Evolutionary conservation across 2,888 invertebrate genomes (phyloP), one percentile per base, ranked within the genome.

Genomic region (Marasmarcha lunaedactyla): DNA sequence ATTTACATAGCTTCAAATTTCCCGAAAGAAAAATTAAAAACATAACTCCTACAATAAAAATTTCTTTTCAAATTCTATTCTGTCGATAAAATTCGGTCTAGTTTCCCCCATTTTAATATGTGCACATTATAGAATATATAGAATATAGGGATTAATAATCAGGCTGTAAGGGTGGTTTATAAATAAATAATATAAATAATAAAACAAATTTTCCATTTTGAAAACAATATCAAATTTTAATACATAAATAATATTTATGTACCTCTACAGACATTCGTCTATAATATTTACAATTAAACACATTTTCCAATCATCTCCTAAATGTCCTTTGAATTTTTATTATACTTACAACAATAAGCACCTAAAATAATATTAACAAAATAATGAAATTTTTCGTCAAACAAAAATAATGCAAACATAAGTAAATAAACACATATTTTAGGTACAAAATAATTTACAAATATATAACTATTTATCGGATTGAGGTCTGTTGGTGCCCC

Each of bases 141-240:
- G n/a, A n/a, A n/a, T n/a, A n/a, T n/a, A n/a, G n/a, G n/a, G n/a
- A n/a, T n/a, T n/a, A n/a, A n/a, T n/a, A n/a, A n/a, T n/a, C n/a
- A n/a, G n/a, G n/a, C n/a, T n/a, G n/a, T n/a, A n/a, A n/a, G n/a
- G n/a, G n/a, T n/a, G n/a, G n/a, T n/a, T n/a, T n/a, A n/a, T n/a
- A n/a, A n/a, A n/a, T n/a, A n/a, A n/a, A n/a, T n/a, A n/a, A n/a
- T n/a, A 20, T 20, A 20, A 20, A 20, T 5, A 20, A 20, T 20
- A 20, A 20, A 20, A 20, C 20, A 20, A 20, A 5, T 20, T 20
- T 5, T 20, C 20, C 76, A 79, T 81, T 81, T 79, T 78, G 77
- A 81, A 83, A 83, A 83, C 83, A 83, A 83, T 83, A 81, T 81
- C 81, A 83, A 83, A 83, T 83, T 20, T 79, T 81, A 81, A 77